Conservation (phyloP, 2,888 invertebrate genomes). For the Oscheius sp. region DNA sequence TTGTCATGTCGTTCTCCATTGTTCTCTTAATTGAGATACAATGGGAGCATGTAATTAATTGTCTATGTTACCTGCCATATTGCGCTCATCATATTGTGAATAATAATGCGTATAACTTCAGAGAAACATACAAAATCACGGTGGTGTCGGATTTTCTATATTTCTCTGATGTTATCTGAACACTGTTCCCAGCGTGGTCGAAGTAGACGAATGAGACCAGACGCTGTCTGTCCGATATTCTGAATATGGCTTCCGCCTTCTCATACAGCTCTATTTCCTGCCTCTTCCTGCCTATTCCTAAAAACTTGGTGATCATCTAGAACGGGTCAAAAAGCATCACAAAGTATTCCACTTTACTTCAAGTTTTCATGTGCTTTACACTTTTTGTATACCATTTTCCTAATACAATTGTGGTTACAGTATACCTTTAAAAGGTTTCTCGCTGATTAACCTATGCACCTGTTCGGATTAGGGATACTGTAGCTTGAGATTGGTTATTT, state of each 20-base stretch:
- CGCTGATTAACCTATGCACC: conserved; percentile 2
- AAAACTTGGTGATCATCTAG: neutral
- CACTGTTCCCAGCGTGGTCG: neutral
- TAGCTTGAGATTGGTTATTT: neutral
- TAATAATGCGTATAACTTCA: neutral
- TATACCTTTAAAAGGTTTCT: conserved; percentile 18
- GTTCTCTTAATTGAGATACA: conserved; percentile 24
- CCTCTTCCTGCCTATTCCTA: neutral
- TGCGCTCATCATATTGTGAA: neutral
- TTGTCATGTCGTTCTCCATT: neutral
- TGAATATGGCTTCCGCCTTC: conserved; percentile 24
- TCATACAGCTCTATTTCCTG: neutral
- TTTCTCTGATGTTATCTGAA: neutral
- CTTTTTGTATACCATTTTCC: neutral
- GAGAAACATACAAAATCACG: conserved; percentile 26
- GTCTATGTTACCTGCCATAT: neutral
- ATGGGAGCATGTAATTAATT: conserved; percentile 6
- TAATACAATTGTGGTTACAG: neutral
- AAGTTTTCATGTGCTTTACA: neutral
- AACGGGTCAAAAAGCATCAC: neutral
- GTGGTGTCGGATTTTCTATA: conserved; percentile 14
- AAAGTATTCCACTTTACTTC: neutral
- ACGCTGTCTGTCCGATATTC: neutral
- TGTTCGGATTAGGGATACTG: conserved; percentile 31
- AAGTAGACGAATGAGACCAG: neutral